Conservation (phyloP, 2,797 vertebrate species). For the Ptychobarbus kaznakovi region DNA sequence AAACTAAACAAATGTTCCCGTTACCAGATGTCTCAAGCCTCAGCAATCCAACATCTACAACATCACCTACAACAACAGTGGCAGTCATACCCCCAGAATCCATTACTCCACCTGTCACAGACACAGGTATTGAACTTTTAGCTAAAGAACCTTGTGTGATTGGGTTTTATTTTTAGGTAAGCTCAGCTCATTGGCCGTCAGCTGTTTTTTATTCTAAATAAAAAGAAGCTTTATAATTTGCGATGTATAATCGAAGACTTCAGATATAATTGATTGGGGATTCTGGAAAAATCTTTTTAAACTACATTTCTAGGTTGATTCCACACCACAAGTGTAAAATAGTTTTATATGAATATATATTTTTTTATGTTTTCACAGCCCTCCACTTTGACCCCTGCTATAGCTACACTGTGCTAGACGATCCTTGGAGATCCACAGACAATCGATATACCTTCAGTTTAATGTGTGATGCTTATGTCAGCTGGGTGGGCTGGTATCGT, state of each 20-base stretch:
- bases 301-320: not conserved
- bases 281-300: too few relatives aligned
- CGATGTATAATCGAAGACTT: too few relatives aligned
- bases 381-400: not conserved
- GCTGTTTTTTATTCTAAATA: not conserved
- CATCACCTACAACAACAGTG: not conserved
- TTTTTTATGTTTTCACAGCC: not conserved
- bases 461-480: not conserved
- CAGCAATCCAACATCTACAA: not conserved
- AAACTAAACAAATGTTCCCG: not conserved
- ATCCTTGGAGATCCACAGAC: conserved; percentile 40
- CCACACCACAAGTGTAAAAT: too few relatives aligned
- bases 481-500: conserved; percentile 46
- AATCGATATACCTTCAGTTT: not conserved
- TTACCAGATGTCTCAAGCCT: not conserved
- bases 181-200: too few relatives aligned
- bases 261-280: too few relatives aligned
- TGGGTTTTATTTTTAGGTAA: not conserved
- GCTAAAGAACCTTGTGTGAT: not conserved
- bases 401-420: conserved; percentile 23
- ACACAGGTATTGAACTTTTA: not conserved
- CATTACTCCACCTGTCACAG: not conserved
- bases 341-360: not conserved
- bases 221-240: not conserved
- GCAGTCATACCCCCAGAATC: not conserved